These are phyloP conservation scores for Amiota minor DNA, from an alignment of 2,888 invertebrate genomes.

Conservation along the genomic window DNA sequence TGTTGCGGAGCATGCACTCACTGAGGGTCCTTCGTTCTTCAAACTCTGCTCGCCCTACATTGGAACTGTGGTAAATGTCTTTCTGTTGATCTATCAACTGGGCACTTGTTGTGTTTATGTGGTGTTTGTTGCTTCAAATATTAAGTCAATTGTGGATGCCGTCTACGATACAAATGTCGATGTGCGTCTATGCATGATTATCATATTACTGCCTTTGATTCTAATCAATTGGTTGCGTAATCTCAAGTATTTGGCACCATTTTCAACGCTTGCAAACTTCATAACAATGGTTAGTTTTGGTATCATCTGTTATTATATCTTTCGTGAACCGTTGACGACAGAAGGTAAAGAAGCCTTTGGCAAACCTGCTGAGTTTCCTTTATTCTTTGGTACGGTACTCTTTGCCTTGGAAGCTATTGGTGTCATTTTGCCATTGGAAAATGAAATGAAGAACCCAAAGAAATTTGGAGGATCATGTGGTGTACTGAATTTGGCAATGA, in stretches of 20 bases:
- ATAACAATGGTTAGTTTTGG: conserved; percentile 88
- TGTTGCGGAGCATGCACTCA: conserved; percentile 85
- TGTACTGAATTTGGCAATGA: conserved; percentile 89
- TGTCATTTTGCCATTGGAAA: conserved; percentile 88
- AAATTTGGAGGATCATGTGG: conserved; percentile 87
- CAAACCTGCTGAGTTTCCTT: conserved; percentile 81
- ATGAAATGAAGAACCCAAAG: conserved; percentile 92
- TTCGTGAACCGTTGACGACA: conserved; percentile 80
- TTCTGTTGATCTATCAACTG: conserved; percentile 90
- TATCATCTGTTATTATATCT: conserved; percentile 89
- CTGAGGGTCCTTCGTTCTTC: conserved; percentile 82
- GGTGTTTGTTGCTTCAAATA: conserved; percentile 91
- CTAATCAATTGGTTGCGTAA: conserved; percentile 85
- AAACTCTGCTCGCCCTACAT: conserved; percentile 79
- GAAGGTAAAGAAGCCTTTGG: conserved; percentile 80
- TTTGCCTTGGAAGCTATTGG: conserved; percentile 97
- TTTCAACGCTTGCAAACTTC: conserved; percentile 90
- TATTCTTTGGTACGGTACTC: conserved; percentile 96
- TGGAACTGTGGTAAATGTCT: conserved; percentile 81
- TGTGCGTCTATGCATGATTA: conserved; percentile 81
- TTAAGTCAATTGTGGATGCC: conserved; percentile 79
- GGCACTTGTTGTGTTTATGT: conserved; percentile 98
- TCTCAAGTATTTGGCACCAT: conserved; percentile 89
- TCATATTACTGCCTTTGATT: conserved; percentile 82
- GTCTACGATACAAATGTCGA: conserved; percentile 75